Percentiles rank a stretch among this genome's conserved stretches.
phyloP scores from a whole-genome alignment of 2,797 vertebrate genomes.

The Huso huso region DNA sequence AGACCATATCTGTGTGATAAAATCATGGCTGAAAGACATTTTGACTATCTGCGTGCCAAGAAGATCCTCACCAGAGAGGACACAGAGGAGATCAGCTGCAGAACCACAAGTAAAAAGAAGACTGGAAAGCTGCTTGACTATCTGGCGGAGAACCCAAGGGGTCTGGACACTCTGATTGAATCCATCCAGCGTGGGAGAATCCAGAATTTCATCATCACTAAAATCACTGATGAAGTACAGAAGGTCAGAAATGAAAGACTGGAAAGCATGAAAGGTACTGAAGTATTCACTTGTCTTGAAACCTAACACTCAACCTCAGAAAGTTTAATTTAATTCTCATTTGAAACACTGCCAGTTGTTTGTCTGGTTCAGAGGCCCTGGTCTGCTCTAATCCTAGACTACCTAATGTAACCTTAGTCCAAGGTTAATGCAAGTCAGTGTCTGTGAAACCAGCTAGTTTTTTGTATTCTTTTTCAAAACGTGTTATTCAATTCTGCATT shows the following conservation, averaged over 20 bases:
- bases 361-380: too few relatives aligned
- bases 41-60: conserved; percentile 64
- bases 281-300: conserved; percentile 21
- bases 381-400: too few relatives aligned
- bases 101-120: conserved; percentile 59
- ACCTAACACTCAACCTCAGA: too few relatives aligned
- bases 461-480: not conserved
- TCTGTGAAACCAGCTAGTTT: not conserved
- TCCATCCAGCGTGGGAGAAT: conserved; percentile 61
- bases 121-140: conserved; percentile 67
- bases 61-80: conserved; percentile 68
- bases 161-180: conserved; percentile 58
- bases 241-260: conserved; percentile 63
- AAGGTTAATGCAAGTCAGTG: too few relatives aligned
- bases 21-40: conserved; percentile 68
- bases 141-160: conserved; percentile 67
- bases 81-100: conserved; percentile 64
- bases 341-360: too few relatives aligned
- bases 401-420: too few relatives aligned
- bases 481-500: too few relatives aligned
- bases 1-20: conserved; percentile 65
- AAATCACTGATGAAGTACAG: conserved; percentile 64
- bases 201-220: conserved; percentile 63
- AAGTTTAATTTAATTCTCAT: too few relatives aligned
- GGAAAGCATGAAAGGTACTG: conserved; percentile 59